Evolutionary conservation across 2,797 vertebrate species (phyloP), one percentile per base, ranked within the genome.

Genomic region (Lycodopsis pacificus): DNA sequence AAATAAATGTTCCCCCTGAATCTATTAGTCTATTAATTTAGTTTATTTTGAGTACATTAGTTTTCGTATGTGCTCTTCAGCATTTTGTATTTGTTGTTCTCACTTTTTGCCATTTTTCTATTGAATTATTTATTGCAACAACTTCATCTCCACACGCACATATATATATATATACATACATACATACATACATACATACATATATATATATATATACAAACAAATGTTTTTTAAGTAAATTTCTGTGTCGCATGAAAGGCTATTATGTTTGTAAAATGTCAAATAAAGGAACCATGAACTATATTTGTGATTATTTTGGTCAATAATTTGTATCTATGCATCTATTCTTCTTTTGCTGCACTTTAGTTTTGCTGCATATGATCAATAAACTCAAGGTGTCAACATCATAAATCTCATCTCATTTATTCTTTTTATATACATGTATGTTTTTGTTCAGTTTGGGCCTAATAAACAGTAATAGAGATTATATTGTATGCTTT

Each of bases 11-110:
- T 44, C 1, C 12, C 12, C 40, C 14, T n/a, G n/a, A n/a, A n/a
- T n/a, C n/a, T n/a, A n/a, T n/a, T n/a, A 1, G 14, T n/a, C 4
- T 17, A 12, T 30, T 25, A 1, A 44, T 27, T 2, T 7, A 0
- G 19, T 22, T 27, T 57, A 14, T 25, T 67, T 20, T 1, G 14
- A 32, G 7, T 25, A 46, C 0, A 27, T 62, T 46, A 15, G 3
- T 4, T 20, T 20, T 32, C 15, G 7, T 19, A 19, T 8, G 2
- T 32, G 22, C 22, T 48, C 3, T 38, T 7, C 14, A 4, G 1
- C 9, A 46, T 46, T 27, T 46, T 53, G 2, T 8, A 53, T 30
- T 17, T 25, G 14, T 27, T 34, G 8, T 32, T 49, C 14, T 30
- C 1, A 51, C 9, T 51, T 51, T 51, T 22, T 6, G 13, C 40